These are phyloP conservation scores for Sinonovacula constricta DNA, from an alignment of 1,140 invertebrate genomes.

Conservation along the genomic window DNA sequence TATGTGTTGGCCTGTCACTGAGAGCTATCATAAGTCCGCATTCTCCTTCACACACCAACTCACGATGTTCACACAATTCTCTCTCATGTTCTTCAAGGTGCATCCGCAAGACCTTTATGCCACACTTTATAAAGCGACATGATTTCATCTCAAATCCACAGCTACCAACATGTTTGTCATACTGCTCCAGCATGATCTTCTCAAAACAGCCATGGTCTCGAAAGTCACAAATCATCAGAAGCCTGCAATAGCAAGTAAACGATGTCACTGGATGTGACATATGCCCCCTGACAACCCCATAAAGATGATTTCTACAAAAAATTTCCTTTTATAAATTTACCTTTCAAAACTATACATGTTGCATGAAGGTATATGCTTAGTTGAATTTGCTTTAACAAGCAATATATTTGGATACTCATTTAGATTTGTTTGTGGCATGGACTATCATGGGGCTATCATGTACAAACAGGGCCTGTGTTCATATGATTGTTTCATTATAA, in stretches of 20 bases:
- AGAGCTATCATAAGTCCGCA: constrained; percentile 51
- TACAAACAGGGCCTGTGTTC: too few relatives aligned
- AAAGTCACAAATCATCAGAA: constrained; percentile 48
- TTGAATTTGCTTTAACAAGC: too few relatives aligned
- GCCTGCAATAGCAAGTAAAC: too few relatives aligned
- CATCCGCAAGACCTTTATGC: constrained; percentile 28
- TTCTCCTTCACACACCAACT: constrained; percentile 32
- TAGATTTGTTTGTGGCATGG: too few relatives aligned
- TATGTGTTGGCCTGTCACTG: constrained; percentile 36
- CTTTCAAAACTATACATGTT: too few relatives aligned
- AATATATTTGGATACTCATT: too few relatives aligned
- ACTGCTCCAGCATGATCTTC: constrained; percentile 49
- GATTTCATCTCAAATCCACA: constrained; percentile 48
- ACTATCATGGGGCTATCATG: too few relatives aligned
- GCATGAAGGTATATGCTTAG: too few relatives aligned
- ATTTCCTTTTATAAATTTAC: too few relatives aligned
- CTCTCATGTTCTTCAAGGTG: constrained; percentile 42
- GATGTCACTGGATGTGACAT: background rate
- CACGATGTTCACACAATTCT: constrained; percentile 39
- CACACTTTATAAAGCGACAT: constrained; percentile 50
- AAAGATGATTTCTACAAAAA: too few relatives aligned
- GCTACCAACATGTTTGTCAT: constrained; percentile 37
- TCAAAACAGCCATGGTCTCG: constrained; percentile 45
- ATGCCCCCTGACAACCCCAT: background rate
- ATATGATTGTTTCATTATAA: too few relatives aligned